A percentile compares a stretch with the other conserved stretches of the same genome.
Evolutionary conservation across 2,888 invertebrate genomes (phyloP).

Genomic region (Coleophora deauratella): DNA sequence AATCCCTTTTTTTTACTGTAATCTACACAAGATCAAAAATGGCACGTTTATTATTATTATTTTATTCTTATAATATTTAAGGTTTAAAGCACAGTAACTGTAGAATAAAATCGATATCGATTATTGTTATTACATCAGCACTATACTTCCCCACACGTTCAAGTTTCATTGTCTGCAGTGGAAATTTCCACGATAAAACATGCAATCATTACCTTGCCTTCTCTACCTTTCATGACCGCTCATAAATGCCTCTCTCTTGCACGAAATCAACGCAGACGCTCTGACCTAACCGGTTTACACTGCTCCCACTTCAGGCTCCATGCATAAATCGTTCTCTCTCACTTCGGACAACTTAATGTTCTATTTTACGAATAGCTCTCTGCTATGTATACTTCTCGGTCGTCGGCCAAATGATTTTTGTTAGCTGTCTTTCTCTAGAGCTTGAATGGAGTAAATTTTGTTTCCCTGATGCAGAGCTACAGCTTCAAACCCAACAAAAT

Average conservation of each 20-base stretch:
- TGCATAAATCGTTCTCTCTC: slow-evolving; percentile 50
- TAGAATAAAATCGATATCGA: too few relatives aligned
- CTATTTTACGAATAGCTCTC: slow-evolving; percentile 73
- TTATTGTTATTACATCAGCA: slow-evolving; percentile 17
- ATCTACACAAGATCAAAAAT: too few relatives aligned
- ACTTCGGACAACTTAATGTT: slow-evolving; percentile 50
- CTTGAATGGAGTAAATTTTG: slow-evolving; percentile 69
- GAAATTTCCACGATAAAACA: slow-evolving; percentile 71
- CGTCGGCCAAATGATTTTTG: slow-evolving; percentile 68
- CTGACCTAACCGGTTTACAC: slow-evolving; percentile 54
- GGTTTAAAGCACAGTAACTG: too few relatives aligned
- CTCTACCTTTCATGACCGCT: slow-evolving; percentile 32
- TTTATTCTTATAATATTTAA: too few relatives aligned
- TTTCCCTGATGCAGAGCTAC: slow-evolving; percentile 68
- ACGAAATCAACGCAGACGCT: slow-evolving; percentile 62
- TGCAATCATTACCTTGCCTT: slow-evolving; percentile 55
- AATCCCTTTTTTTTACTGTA: too few relatives aligned
- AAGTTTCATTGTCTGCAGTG: slow-evolving; percentile 72
- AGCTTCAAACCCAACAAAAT: slow-evolving; percentile 71
- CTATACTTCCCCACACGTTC: slow-evolving; percentile 47
- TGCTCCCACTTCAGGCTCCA: slow-evolving; percentile 33
- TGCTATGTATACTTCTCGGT: slow-evolving; percentile 74
- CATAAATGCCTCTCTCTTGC: slow-evolving; percentile 44
- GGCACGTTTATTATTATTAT: too few relatives aligned
- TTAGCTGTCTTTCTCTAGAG: slow-evolving; percentile 73